Conservation (phyloP, 2,113 vertebrate species). For the Cyanoliseus patagonus region DNA sequence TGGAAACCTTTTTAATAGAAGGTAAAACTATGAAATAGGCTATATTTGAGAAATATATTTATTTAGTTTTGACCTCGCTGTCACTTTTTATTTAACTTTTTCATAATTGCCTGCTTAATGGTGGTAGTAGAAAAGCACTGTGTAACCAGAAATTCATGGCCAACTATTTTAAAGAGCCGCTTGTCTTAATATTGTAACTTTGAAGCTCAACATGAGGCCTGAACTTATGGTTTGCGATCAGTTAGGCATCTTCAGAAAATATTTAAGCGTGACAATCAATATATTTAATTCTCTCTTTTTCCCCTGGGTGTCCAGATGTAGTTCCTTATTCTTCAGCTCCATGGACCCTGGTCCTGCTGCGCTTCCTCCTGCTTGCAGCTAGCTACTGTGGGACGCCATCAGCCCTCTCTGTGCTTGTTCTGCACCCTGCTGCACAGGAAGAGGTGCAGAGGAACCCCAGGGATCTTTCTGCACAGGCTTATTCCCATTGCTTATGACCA, state of each 20-base stretch:
- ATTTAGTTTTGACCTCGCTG: slow-evolving; percentile 9
- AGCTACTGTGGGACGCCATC: background rate
- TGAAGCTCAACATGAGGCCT: background rate
- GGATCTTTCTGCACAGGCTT: background rate
- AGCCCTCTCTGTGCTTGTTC: background rate
- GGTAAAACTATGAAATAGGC: background rate
- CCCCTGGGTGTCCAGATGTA: background rate
- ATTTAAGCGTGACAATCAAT: background rate
- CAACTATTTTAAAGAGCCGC: background rate
- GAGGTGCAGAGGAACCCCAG: background rate
- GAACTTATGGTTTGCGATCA: background rate
- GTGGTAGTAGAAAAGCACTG: background rate
- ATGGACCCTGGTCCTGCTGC: background rate
- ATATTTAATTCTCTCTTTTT: background rate
- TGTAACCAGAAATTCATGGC: slow-evolving; percentile 4
- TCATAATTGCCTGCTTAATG: background rate
- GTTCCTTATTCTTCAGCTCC: background rate
- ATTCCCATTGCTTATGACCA: rapidly evolving
- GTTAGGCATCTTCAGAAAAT: background rate
- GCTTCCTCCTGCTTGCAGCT: background rate
- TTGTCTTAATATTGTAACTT: background rate
- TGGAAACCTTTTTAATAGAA: background rate
- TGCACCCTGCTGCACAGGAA: background rate
- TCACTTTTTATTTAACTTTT: slow-evolving; percentile 2
- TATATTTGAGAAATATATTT: background rate